Evolutionary conservation across 2,888 invertebrate species (phyloP).

Genomic region (Deroplatys truncata): DNA sequence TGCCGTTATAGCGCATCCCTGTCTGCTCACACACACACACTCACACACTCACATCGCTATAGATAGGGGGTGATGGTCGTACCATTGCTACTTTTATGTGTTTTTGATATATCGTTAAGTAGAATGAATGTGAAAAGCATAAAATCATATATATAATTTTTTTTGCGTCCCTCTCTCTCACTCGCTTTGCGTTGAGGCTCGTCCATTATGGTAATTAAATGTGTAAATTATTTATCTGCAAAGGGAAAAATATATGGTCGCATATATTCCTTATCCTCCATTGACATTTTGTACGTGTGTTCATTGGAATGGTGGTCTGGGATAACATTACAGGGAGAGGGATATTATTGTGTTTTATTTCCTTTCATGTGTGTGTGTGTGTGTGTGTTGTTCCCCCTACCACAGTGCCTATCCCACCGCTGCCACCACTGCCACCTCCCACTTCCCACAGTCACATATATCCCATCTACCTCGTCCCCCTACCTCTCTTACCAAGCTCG

Average conservation of each 20-base stretch:
- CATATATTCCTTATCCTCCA: constrained; percentile 18
- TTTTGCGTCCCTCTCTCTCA: not conserved
- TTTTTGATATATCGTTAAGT: constrained; percentile 29
- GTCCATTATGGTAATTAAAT: constrained; percentile 27
- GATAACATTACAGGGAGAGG: constrained; percentile 13
- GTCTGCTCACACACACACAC: not conserved
- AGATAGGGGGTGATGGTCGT: not conserved
- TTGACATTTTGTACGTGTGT: constrained; percentile 19
- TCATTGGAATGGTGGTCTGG: constrained; percentile 16
- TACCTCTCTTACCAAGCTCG: not conserved
- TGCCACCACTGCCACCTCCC: not conserved
- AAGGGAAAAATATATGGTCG: constrained; percentile 18
- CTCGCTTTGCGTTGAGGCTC: constrained; percentile 21
- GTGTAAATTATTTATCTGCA: constrained; percentile 20
- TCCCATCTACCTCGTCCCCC: not conserved
- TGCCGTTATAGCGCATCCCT: constrained; percentile 9
- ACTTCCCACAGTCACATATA: not conserved
- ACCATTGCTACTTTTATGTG: constrained; percentile 24
- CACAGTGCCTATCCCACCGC: not conserved
- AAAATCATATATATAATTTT: constrained; percentile 25
- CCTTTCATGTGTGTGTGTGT: not conserved
- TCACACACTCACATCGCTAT: not conserved
- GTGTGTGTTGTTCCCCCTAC: not conserved
- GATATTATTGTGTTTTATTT: constrained; percentile 18
- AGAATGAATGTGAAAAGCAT: constrained; percentile 27